These are phyloP conservation scores for Astyanax mexicanus DNA, from an alignment of 2,797 vertebrate species.

Conservation along the genomic window DNA sequence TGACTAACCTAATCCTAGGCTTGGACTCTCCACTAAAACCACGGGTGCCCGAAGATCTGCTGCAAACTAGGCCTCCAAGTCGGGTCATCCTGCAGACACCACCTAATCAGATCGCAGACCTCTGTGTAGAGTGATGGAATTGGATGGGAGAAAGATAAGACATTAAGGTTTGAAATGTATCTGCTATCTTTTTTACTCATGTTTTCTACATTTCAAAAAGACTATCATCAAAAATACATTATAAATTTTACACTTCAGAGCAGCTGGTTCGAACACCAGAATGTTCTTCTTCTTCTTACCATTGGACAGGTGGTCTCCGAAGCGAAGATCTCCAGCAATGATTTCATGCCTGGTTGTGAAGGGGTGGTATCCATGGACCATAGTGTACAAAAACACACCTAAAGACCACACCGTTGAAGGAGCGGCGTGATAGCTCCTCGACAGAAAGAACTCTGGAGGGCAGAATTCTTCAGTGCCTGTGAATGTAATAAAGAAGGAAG, in stretches of 20 bases:
- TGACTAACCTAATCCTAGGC: background rate
- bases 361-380: constrained; percentile 87
- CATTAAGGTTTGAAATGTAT: too few species aligned
- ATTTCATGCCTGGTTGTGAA: constrained; percentile 87
- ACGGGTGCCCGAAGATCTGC: background rate
- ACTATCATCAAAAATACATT: too few species aligned
- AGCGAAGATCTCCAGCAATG: constrained; percentile 78
- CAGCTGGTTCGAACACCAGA: background rate
- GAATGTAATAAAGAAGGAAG: background rate
- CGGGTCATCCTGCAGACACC: background rate
- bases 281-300: constrained; percentile 64
- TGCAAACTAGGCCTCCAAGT: background rate
- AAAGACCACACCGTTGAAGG: constrained; percentile 88
- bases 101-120: background rate
- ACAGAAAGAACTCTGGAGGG: constrained; percentile 85
- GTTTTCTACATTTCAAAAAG: too few species aligned
- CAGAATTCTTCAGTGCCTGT: constrained; percentile 85
- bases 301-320: constrained; percentile 82
- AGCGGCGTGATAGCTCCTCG: constrained; percentile 84
- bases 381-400: constrained; percentile 85
- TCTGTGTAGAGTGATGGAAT: background rate
- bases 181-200: too few species aligned
- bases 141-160: background rate
- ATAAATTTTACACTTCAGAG: too few species aligned
- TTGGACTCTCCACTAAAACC: background rate